Percentiles rank a stretch among this genome's conserved stretches.
Evolutionary conservation across 2,113 vertebrate genomes (phyloP).

Genomic region (Lepus timidus): DNA sequence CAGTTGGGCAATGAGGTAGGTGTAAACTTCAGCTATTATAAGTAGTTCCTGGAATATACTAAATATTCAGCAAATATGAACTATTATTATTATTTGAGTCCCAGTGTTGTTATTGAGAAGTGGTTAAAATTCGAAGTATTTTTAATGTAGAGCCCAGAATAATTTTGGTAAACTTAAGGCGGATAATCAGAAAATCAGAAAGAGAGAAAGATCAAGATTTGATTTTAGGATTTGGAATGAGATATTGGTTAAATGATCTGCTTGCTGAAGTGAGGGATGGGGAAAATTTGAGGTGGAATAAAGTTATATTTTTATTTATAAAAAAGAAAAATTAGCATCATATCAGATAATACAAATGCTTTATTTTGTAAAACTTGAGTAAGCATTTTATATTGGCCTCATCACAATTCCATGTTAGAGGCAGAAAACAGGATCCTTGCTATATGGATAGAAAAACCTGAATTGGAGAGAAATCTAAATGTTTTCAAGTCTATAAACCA

Average conservation of each 20-base stretch:
- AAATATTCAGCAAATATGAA: too few relatives aligned
- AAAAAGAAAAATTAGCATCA: not conserved
- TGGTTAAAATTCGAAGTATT: too few relatives aligned
- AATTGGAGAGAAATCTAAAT: not conserved
- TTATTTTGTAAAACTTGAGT: not conserved
- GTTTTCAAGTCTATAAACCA: constrained; percentile 29
- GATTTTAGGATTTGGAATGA: not conserved
- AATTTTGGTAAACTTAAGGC: not conserved
- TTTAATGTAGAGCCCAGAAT: too few relatives aligned
- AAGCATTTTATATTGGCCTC: not conserved
- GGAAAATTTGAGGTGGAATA: not conserved
- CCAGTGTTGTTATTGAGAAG: too few relatives aligned
- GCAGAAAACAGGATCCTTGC: not conserved
- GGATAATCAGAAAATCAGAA: not conserved
- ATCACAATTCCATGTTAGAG: not conserved
- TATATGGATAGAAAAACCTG: not conserved
- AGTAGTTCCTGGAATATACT: too few relatives aligned
- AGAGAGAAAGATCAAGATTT: not conserved
- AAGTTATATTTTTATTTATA: not conserved
- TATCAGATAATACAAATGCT: not conserved
- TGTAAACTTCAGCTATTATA: too few relatives aligned
- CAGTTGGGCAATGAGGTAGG: too few relatives aligned
- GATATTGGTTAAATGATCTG: not conserved
- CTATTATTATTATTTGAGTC: too few relatives aligned
- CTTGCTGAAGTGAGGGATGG: not conserved